Evolutionary conservation across 1,140 invertebrate genomes (phyloP).

Genomic region (Diachasma alloeum): DNA sequence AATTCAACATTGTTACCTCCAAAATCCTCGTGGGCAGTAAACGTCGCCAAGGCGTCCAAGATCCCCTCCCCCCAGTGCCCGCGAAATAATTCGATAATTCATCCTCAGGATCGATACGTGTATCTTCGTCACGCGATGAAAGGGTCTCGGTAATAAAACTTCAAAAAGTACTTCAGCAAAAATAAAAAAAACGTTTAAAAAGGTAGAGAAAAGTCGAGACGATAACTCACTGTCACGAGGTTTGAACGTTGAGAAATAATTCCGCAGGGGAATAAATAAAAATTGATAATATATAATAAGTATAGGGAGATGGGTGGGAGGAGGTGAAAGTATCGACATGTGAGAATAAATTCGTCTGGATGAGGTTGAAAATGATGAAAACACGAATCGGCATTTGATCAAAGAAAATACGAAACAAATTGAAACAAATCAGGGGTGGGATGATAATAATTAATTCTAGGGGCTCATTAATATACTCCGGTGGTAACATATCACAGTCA

Average conservation of each 20-base stretch:
- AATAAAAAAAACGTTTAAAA: neutral
- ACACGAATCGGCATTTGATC: slow-evolving; percentile 46
- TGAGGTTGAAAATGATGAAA: slow-evolving; percentile 43
- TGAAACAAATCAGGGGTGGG: slow-evolving; percentile 61
- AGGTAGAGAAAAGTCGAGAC: neutral
- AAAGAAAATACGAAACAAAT: slow-evolving; percentile 50
- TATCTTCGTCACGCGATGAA: slow-evolving; percentile 32
- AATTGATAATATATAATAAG: neutral
- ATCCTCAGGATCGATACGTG: slow-evolving; percentile 14
- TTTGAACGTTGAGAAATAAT: neutral
- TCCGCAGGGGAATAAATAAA: neutral
- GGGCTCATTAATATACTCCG: slow-evolving; percentile 52
- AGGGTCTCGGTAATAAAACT: slow-evolving; percentile 9
- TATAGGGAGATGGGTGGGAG: neutral
- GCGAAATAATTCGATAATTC: slow-evolving; percentile 24
- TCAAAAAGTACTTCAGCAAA: slow-evolving; percentile 12
- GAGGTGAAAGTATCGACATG: neutral
- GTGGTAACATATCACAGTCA: slow-evolving; percentile 29
- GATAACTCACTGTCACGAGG: slow-evolving; percentile 29
- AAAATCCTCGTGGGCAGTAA: neutral
- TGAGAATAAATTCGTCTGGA: neutral
- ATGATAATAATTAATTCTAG: slow-evolving; percentile 62
- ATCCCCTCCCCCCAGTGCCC: neutral
- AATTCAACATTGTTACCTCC: neutral
- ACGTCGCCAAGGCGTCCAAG: neutral